phyloP scores from a whole-genome alignment of 2,888 invertebrate species.

The Plebejus melissa region DNA sequence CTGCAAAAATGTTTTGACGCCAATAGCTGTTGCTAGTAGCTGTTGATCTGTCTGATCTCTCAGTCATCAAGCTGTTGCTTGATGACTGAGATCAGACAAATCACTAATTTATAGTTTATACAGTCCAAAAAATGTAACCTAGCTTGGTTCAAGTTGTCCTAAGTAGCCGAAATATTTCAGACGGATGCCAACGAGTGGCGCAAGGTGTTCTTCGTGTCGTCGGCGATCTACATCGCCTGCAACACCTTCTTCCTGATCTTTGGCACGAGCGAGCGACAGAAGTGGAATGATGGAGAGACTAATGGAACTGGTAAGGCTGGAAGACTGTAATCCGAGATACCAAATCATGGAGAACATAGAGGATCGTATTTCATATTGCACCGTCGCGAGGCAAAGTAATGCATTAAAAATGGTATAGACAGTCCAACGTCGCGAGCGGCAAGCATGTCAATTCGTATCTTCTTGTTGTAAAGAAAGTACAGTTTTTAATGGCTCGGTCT shows the following conservation, averaged over 20 bases:
- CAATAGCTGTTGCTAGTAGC: no score
- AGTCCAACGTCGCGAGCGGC: no score
- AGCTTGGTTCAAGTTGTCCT: no score
- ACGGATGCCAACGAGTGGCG: slow-evolving; percentile 82
- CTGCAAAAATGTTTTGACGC: no score
- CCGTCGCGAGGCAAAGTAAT: no score
- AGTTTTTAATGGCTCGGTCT: background rate
- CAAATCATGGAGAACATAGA: background rate
- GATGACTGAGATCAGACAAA: no score
- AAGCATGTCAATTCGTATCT: no score
- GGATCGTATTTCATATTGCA: no score
- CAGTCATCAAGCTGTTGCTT: no score
- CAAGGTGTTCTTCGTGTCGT: slow-evolving; percentile 84
- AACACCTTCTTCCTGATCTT: slow-evolving; percentile 82
- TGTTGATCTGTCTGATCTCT: no score
- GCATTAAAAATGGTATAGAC: no score
- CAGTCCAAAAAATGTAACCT: background rate
- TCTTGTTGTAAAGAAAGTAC: background rate
- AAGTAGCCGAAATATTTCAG: slow-evolving; percentile 55
- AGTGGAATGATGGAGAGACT: slow-evolving; percentile 84
- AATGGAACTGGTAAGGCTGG: slow-evolving; percentile 16
- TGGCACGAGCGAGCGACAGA: slow-evolving; percentile 82
- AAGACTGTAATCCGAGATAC: background rate
- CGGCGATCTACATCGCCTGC: slow-evolving; percentile 82
- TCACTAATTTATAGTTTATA: background rate